Percentiles rank a stretch among this genome's conserved stretches.
Conservation (phyloP, 2,888 invertebrate genomes). For the Plemyria rubiginata region DNA sequence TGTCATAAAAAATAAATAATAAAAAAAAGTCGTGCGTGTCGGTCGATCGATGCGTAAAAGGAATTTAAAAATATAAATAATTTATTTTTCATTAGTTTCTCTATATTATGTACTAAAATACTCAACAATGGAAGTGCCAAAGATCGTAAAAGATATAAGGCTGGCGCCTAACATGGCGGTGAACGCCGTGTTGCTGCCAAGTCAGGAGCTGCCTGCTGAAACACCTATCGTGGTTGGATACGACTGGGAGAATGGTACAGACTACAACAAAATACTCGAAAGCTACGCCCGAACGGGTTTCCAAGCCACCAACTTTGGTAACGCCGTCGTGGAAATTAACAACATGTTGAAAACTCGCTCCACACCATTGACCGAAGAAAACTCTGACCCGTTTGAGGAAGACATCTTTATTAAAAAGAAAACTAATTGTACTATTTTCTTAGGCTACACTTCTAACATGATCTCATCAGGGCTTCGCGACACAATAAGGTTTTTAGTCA, state of each 20-base stretch:
- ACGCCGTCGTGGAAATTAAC: constrained; percentile 95
- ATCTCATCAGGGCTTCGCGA: constrained; percentile 98
- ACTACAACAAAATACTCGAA: constrained; percentile 93
- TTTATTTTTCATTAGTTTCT: constrained; percentile 1
- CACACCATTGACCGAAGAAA: constrained; percentile 88
- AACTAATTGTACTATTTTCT: constrained; percentile 96
- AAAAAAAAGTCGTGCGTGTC: too few species aligned
- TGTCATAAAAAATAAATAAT: too few species aligned
- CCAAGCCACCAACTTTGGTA: constrained; percentile 97
- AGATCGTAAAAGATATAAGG: constrained; percentile 55
- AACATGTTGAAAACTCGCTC: constrained; percentile 94
- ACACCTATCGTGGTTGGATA: constrained; percentile 92
- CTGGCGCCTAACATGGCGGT: constrained; percentile 84
- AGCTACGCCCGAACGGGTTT: constrained; percentile 95
- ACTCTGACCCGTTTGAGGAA: constrained; percentile 88
- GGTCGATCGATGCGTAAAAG: not conserved
- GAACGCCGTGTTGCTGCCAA: constrained; percentile 89
- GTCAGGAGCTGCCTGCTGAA: constrained; percentile 87
- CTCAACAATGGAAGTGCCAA: constrained; percentile 60
- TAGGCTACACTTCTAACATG: constrained; percentile 99
- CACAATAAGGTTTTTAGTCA: constrained; percentile 90
- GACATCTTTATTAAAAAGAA: constrained; percentile 92
- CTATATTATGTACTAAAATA: constrained; percentile 27
- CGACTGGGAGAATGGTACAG: constrained; percentile 95
- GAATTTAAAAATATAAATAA: not conserved